Conservation (phyloP, 2,113 vertebrate genomes). For the Saguinus imperator region DNA sequence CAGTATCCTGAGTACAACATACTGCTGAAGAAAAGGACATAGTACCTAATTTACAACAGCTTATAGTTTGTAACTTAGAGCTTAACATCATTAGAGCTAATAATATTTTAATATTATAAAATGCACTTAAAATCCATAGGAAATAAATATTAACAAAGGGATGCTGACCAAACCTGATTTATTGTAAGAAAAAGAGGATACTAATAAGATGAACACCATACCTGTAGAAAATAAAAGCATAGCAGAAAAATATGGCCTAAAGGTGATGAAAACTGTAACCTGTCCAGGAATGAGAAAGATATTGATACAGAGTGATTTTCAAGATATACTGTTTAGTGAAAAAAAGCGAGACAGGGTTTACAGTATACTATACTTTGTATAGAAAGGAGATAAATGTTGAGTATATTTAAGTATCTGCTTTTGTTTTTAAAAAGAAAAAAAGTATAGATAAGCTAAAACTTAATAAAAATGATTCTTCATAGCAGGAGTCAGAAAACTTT, state of each 20-base stretch:
- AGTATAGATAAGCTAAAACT: background rate
- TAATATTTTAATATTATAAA: conserved; percentile 48
- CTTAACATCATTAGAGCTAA: conserved; percentile 9
- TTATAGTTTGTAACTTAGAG: conserved; percentile 27
- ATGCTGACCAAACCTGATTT: background rate
- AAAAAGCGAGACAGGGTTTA: background rate
- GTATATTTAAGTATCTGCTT: background rate
- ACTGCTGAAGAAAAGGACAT: background rate
- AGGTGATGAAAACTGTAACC: background rate
- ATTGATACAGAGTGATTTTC: background rate
- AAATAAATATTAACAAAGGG: background rate
- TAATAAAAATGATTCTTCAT: background rate
- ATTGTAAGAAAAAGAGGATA: background rate
- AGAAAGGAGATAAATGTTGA: background rate
- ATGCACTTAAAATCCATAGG: conserved; percentile 14
- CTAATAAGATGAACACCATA: conserved; percentile 4
- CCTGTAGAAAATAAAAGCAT: background rate
- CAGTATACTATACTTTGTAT: background rate
- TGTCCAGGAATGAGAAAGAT: background rate
- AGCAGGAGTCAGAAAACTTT: background rate
- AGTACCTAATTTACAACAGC: conserved; percentile 9
- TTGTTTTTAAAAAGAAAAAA: background rate
- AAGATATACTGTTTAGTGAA: background rate
- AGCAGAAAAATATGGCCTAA: conserved; percentile 2
- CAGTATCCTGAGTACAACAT: background rate